Evolutionary conservation across 2,113 vertebrate genomes (phyloP).

Genomic region (Lasiurus borealis): DNA sequence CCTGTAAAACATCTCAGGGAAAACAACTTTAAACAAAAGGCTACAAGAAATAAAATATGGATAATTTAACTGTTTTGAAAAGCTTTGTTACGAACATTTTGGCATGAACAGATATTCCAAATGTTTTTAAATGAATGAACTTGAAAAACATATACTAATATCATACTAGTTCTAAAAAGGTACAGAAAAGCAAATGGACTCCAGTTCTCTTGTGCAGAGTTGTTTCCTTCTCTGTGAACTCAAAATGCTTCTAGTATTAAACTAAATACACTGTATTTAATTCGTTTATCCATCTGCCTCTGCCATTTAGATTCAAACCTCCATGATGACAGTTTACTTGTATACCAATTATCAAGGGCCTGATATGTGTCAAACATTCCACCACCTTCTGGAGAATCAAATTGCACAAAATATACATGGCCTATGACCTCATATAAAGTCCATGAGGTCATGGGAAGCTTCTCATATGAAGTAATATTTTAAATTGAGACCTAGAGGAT

Average conservation of each 20-base stretch:
- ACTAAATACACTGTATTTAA: background rate
- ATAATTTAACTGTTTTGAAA: slow-evolving; percentile 12
- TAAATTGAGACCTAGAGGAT: slow-evolving; percentile 19
- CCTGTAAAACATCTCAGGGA: slow-evolving; percentile 40
- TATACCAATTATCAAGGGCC: background rate
- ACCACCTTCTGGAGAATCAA: background rate
- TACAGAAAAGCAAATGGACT: background rate
- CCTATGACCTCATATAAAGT: background rate
- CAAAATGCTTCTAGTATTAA: background rate
- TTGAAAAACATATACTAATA: slow-evolving; percentile 21
- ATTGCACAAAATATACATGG: background rate
- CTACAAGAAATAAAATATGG: background rate
- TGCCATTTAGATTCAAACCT: slow-evolving; percentile 3
- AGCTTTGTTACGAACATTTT: slow-evolving; percentile 13
- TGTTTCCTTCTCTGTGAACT: background rate
- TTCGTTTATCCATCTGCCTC: background rate
- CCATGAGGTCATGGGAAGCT: background rate
- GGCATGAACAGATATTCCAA: background rate
- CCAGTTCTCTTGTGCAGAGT: background rate
- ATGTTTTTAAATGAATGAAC: slow-evolving; percentile 37
- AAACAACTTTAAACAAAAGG: slow-evolving; percentile 51
- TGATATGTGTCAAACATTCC: background rate
- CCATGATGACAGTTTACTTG: background rate
- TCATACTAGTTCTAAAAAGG: background rate
- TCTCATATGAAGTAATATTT: slow-evolving; percentile 12